Evolutionary conservation across 2,888 invertebrate species (phyloP).

Genomic region (Melanophora roralis): DNA sequence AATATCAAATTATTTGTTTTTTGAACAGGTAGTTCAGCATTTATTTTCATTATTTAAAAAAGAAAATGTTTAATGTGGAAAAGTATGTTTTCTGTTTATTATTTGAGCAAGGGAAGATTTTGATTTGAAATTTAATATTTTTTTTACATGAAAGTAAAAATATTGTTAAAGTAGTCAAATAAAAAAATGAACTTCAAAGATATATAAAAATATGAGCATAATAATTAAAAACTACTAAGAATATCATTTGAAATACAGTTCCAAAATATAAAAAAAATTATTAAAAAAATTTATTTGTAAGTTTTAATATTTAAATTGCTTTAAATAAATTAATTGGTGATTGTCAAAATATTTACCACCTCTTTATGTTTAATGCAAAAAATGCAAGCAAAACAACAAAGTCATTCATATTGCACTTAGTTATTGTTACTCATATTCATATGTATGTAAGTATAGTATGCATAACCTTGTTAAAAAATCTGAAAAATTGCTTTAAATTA

Average conservation of each 20-base stretch:
- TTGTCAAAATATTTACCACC: conserved; percentile 62
- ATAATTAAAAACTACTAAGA: too few relatives aligned
- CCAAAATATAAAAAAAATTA: too few relatives aligned
- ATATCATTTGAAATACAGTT: too few relatives aligned
- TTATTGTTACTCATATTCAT: not conserved
- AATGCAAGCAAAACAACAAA: not conserved
- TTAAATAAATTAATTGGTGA: conserved; percentile 30
- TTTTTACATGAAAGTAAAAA: not conserved
- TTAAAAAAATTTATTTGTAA: too few relatives aligned
- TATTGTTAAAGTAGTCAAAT: conserved; percentile 5
- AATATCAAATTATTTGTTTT: conserved; percentile 41
- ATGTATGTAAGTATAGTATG: not conserved
- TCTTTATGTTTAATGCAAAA: conserved; percentile 28
- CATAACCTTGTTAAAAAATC: conserved; percentile 55
- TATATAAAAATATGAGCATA: too few relatives aligned
- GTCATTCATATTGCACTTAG: not conserved
- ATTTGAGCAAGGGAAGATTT: not conserved
- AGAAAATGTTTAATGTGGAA: conserved; percentile 5
- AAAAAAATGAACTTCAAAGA: conserved; percentile 6
- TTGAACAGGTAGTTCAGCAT: conserved; percentile 43
- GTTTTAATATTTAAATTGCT: conserved; percentile 9
- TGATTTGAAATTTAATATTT: conserved; percentile 43
- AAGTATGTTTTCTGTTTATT: not conserved
- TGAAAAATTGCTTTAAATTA: conserved; percentile 50
- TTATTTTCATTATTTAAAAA: conserved; percentile 13